These are phyloP conservation scores for Amiota minor DNA, from an alignment of 2,888 invertebrate genomes.

Conservation along the genomic window DNA sequence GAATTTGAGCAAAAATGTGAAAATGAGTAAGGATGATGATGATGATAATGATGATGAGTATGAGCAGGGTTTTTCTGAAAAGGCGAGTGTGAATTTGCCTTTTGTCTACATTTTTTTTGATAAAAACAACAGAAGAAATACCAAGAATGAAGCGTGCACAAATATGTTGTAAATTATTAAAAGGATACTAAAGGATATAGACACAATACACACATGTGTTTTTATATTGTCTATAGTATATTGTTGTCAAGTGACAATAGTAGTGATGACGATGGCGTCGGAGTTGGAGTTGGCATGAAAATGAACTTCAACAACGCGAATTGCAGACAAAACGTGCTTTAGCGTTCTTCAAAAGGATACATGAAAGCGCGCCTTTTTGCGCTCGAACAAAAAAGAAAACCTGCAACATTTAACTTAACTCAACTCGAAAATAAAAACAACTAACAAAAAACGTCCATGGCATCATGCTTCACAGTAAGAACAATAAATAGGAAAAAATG, in stretches of 20 bases:
- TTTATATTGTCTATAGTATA: neutral
- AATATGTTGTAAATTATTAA: constrained; percentile 25
- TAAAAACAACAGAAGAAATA: constrained; percentile 3
- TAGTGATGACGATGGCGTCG: neutral
- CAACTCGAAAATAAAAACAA: neutral
- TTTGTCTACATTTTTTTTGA: neutral
- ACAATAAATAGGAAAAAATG: neutral
- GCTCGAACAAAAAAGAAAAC: constrained; percentile 9
- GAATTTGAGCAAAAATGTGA: neutral
- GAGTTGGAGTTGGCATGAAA: constrained; percentile 1
- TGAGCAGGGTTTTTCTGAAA: neutral
- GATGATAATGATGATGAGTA: constrained; percentile 9
- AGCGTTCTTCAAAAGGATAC: constrained; percentile 26
- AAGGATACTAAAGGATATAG: constrained; percentile 18
- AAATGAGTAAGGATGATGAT: neutral
- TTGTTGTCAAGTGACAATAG: constrained; percentile 2
- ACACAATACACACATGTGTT: neutral
- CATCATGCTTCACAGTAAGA: neutral
- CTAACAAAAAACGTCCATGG: constrained; percentile 15
- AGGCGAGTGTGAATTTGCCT: constrained; percentile 1
- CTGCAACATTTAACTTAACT: constrained; percentile 17
- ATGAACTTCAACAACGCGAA: constrained; percentile 17
- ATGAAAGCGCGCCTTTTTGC: constrained; percentile 4
- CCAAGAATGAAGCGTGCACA: neutral
- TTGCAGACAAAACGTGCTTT: constrained; percentile 29